Evolutionary conservation across 2,113 vertebrate genomes (phyloP).

Genomic region (Bos indicus): DNA sequence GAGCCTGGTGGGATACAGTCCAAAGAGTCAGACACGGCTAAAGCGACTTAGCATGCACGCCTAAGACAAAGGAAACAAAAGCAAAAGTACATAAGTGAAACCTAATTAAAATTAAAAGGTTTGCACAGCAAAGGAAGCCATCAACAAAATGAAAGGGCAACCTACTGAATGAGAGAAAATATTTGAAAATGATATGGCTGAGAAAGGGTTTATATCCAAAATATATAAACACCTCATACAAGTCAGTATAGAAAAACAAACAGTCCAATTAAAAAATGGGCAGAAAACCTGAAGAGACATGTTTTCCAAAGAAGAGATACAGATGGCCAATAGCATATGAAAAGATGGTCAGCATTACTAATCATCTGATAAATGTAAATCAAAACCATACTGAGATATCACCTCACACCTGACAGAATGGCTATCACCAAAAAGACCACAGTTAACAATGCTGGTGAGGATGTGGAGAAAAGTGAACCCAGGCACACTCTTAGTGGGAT

Average conservation of each 20-base stretch:
- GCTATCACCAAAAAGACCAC: neutral
- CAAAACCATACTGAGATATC: neutral
- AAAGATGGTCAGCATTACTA: neutral
- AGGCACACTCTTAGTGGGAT: neutral
- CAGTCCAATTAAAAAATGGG: neutral
- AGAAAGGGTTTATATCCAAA: neutral
- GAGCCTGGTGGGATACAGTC: neutral
- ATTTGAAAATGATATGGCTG: neutral
- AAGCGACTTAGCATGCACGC: neutral
- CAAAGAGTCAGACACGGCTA: neutral
- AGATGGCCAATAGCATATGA: neutral
- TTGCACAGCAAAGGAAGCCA: neutral
- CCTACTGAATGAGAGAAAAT: neutral
- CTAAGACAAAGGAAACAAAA: neutral
- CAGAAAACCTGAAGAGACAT: neutral
- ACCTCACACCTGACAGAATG: neutral
- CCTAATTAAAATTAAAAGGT: neutral
- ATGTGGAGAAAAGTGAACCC: neutral
- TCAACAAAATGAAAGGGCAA: neutral
- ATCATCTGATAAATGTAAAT: neutral
- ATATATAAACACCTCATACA: neutral
- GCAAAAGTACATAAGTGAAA: neutral
- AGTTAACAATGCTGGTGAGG: neutral
- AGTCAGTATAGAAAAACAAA: neutral
- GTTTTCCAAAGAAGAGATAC: neutral